A percentile compares a stretch with the other conserved stretches of the same genome.
Evolutionary conservation across 2,113 vertebrate species (phyloP).

Genomic region (Castor canadensis): DNA sequence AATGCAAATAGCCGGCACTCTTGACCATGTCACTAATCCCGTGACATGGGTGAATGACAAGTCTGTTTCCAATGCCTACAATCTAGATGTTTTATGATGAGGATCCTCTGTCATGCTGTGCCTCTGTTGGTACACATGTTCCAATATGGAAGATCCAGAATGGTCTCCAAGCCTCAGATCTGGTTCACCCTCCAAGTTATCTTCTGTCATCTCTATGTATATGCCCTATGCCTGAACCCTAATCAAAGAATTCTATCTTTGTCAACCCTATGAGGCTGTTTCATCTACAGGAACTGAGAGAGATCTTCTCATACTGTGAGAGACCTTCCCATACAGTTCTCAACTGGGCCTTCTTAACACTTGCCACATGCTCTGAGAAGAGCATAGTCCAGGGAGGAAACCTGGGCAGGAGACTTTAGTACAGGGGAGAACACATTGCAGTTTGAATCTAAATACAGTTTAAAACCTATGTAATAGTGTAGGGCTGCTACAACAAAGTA

Average conservation of each 20-base stretch:
- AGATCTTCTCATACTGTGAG: neutral
- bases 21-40: neutral
- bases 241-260: neutral
- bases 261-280: neutral
- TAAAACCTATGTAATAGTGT: neutral
- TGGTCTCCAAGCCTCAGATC: neutral
- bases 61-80: fast-evolving
- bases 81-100: neutral
- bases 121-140: neutral
- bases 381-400: neutral
- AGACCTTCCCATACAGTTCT: neutral
- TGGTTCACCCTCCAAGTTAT: neutral
- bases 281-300: neutral
- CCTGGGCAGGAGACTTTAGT: neutral
- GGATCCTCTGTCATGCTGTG: neutral
- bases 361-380: neutral
- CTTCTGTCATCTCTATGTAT: neutral
- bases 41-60: neutral
- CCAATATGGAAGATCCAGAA: neutral
- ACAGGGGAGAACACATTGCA: neutral
- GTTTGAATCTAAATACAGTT: neutral
- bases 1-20: neutral
- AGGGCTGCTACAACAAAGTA: neutral
- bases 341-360: neutral
- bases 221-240: neutral